A percentile compares a stretch with the other conserved stretches of the same genome.
Conservation (phyloP, 2,888 invertebrate species). For the Cerastoderma edule region DNA sequence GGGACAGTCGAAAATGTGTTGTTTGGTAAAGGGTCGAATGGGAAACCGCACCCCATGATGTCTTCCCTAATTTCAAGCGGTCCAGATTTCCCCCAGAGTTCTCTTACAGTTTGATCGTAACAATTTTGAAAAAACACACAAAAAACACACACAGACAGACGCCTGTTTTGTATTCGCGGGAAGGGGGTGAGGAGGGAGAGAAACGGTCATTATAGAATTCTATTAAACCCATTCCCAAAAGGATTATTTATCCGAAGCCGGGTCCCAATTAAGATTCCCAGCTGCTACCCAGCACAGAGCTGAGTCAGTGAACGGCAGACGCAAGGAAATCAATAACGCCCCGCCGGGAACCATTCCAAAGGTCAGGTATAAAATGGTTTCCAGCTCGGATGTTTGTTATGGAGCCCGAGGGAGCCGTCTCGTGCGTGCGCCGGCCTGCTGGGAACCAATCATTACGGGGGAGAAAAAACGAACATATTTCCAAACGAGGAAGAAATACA, state of each 20-base stretch:
- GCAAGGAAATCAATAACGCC: slow-evolving; percentile 50
- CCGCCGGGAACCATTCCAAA: slow-evolving; percentile 48
- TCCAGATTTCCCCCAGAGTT: too few species aligned
- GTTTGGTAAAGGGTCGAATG: too few species aligned
- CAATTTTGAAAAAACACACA: too few species aligned
- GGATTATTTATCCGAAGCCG: slow-evolving; percentile 48
- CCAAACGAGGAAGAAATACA: slow-evolving; percentile 43
- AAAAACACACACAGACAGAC: too few species aligned
- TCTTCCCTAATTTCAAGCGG: too few species aligned
- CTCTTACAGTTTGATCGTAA: too few species aligned
- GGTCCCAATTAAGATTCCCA: slow-evolving; percentile 56
- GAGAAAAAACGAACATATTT: slow-evolving; percentile 56
- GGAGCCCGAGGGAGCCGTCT: slow-evolving; percentile 45
- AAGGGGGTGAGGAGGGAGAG: too few species aligned
- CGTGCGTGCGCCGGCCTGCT: slow-evolving; percentile 34
- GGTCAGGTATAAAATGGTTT: slow-evolving; percentile 55
- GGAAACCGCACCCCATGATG: too few species aligned
- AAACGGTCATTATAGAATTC: slow-evolving; percentile 16
- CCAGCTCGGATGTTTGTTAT: slow-evolving; percentile 49
- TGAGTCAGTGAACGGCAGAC: slow-evolving; percentile 47
- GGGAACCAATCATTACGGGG: slow-evolving; percentile 44
- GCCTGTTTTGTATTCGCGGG: too few species aligned
- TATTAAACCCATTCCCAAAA: slow-evolving; percentile 28
- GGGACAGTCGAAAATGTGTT: too few species aligned
- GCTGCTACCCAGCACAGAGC: slow-evolving; percentile 44